Evolutionary conservation across 2,888 invertebrate species (phyloP).

Genomic region (Eupithecia insigniata): DNA sequence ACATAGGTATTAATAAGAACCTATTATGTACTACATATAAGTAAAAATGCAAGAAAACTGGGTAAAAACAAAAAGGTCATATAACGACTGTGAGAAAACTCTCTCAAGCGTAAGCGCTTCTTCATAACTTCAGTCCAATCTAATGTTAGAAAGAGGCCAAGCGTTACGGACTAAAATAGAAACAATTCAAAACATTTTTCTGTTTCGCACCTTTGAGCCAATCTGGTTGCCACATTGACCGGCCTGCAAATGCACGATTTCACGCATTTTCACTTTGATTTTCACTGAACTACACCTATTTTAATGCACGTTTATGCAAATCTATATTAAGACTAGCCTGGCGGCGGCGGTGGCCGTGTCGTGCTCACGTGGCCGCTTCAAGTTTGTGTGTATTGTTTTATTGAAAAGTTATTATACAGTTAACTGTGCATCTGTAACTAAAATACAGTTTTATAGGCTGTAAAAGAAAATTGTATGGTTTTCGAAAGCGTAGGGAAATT

Average conservation of each 20-base stretch:
- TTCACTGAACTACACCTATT: slow-evolving; percentile 49
- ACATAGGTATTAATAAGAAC: background rate
- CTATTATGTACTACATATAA: background rate
- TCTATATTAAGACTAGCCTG: slow-evolving; percentile 55
- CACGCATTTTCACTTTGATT: slow-evolving; percentile 87
- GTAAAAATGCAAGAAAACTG: background rate
- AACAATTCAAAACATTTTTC: slow-evolving; percentile 7
- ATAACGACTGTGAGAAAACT: slow-evolving; percentile 32
- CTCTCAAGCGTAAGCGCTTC: slow-evolving; percentile 35
- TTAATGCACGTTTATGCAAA: slow-evolving; percentile 36
- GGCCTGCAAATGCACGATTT: slow-evolving; percentile 95
- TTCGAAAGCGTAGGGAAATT: background rate
- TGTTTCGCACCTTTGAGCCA: slow-evolving; percentile 90
- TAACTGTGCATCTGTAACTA: background rate
- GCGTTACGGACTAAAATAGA: slow-evolving; percentile 32
- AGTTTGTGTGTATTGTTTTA: slow-evolving; percentile 18
- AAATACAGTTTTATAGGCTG: background rate
- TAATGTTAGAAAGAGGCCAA: slow-evolving; percentile 32
- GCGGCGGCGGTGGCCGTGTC: slow-evolving; percentile 19
- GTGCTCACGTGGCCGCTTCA: slow-evolving; percentile 29
- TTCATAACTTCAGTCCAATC: slow-evolving; percentile 20
- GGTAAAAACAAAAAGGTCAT: background rate
- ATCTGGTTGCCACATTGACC: slow-evolving; percentile 97
- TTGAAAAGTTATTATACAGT: background rate
- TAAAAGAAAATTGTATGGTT: slow-evolving; percentile 3